A percentile compares a stretch with the other conserved stretches of the same genome.
Evolutionary conservation across 2,888 invertebrate species (phyloP).

Genomic region (Pherbina coryleti): DNA sequence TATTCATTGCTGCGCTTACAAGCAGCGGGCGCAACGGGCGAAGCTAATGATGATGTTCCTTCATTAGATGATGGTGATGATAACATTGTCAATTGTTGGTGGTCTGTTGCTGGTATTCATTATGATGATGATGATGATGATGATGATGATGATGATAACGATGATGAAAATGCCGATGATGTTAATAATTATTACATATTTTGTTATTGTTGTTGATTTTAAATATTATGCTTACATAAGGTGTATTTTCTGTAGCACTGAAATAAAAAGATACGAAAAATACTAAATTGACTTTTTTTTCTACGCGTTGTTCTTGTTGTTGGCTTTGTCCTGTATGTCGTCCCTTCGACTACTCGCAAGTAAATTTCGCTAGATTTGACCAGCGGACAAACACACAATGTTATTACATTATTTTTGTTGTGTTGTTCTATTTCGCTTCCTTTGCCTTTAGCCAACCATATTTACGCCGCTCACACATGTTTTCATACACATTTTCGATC

Average conservation of each 20-base stretch:
- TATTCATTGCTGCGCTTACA: not conserved
- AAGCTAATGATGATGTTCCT: not conserved
- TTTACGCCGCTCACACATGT: not conserved
- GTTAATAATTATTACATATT: conserved; percentile 14
- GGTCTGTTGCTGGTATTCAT: not conserved
- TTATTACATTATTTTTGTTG: conserved; percentile 25
- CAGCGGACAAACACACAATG: not conserved
- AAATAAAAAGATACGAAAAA: not conserved
- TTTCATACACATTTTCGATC: not conserved
- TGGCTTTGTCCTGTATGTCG: not conserved
- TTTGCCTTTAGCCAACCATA: not conserved
- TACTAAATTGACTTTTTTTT: conserved; percentile 10
- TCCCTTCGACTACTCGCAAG: not conserved
- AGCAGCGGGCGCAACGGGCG: no score
- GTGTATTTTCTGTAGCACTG: not conserved
- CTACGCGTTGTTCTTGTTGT: conserved; percentile 5
- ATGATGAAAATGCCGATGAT: not conserved
- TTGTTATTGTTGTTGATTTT: conserved; percentile 22
- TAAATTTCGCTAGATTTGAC: not conserved
- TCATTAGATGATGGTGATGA: not conserved
- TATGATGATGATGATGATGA: not conserved
- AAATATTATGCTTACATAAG: conserved; percentile 34
- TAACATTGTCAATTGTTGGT: conserved; percentile 3
- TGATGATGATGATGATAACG: not conserved
- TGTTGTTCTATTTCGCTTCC: not conserved